Evolutionary conservation across 2,888 invertebrate genomes (phyloP).

Genomic region (Orthonychiurus folsomi): DNA sequence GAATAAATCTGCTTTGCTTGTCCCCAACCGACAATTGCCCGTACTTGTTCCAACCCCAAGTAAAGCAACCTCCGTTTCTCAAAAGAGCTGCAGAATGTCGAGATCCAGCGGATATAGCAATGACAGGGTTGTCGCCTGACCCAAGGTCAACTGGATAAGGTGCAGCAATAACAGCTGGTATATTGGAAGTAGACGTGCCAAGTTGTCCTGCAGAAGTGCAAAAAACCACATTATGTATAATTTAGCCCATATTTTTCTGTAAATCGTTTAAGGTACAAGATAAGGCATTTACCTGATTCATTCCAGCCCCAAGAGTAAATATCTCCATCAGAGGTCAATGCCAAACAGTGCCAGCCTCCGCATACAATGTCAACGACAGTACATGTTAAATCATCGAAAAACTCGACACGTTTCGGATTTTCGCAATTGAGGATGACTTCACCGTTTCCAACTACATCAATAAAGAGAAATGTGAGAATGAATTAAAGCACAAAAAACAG

Average conservation of each 20-base stretch:
- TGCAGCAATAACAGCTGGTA: constrained; percentile 18
- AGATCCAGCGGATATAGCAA: constrained; percentile 27
- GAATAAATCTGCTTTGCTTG: constrained; percentile 17
- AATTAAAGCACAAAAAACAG: neutral
- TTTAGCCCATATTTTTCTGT: too few species aligned
- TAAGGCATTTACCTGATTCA: constrained; percentile 51
- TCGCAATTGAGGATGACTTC: constrained; percentile 18
- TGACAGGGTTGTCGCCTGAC: constrained; percentile 29
- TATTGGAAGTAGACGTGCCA: constrained; percentile 48
- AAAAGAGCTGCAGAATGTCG: constrained; percentile 36
- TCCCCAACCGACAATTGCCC: constrained; percentile 27
- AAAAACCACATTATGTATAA: too few species aligned
- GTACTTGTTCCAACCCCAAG: constrained; percentile 33
- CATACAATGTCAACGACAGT: constrained; percentile 28
- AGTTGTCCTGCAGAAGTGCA: constrained; percentile 62
- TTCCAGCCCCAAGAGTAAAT: constrained; percentile 83
- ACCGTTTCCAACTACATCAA: constrained; percentile 17
- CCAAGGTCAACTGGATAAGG: constrained; percentile 37
- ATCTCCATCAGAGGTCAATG: constrained; percentile 58
- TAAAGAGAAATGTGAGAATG: neutral
- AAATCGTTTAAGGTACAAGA: too few species aligned
- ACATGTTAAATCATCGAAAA: constrained; percentile 38
- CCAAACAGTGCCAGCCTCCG: constrained; percentile 46
- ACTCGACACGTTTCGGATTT: constrained; percentile 29
- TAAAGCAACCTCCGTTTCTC: constrained; percentile 27